These are phyloP conservation scores for Bombus difficillimus DNA, from an alignment of 1,140 invertebrate genomes.

Conservation along the genomic window DNA sequence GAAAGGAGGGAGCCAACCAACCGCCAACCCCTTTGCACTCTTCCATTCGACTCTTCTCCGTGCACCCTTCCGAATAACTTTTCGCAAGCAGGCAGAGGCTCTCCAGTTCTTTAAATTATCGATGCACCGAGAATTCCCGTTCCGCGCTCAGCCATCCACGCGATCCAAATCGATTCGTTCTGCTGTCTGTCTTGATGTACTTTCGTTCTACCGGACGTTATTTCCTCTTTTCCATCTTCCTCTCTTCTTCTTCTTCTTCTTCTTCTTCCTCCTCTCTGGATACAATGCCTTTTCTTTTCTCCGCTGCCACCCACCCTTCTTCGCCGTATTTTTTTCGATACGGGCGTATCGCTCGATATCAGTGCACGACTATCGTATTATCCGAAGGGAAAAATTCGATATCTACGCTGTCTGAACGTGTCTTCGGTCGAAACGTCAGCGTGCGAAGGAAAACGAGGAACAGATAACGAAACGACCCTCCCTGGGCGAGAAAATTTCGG, in stretches of 20 bases:
- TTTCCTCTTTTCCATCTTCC: neutral
- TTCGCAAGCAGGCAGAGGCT: neutral
- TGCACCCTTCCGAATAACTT: slow-evolving; percentile 39
- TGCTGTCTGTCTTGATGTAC: neutral
- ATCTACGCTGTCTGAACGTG: neutral
- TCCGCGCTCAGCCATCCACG: neutral
- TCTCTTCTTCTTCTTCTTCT: too few relatives aligned
- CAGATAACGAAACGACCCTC: too few relatives aligned
- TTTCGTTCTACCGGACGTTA: too few relatives aligned
- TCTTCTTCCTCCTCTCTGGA: too few relatives aligned
- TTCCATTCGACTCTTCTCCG: neutral
- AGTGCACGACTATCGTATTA: neutral
- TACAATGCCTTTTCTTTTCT: neutral
- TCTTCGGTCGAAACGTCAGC: neutral
- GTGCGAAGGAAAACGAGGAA: too few relatives aligned
- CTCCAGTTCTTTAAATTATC: slow-evolving; percentile 29
- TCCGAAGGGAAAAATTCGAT: neutral
- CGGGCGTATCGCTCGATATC: neutral
- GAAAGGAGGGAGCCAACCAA: slow-evolving; percentile 30
- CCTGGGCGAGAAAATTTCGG: neutral
- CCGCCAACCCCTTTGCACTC: neutral
- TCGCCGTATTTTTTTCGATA: neutral
- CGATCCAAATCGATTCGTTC: slow-evolving; percentile 21
- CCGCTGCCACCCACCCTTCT: too few relatives aligned
- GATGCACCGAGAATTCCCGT: slow-evolving; percentile 22